Base-by-base conservation (phyloP, 2,797 vertebrate genomes). In the Eulemur mongoz region DNA sequence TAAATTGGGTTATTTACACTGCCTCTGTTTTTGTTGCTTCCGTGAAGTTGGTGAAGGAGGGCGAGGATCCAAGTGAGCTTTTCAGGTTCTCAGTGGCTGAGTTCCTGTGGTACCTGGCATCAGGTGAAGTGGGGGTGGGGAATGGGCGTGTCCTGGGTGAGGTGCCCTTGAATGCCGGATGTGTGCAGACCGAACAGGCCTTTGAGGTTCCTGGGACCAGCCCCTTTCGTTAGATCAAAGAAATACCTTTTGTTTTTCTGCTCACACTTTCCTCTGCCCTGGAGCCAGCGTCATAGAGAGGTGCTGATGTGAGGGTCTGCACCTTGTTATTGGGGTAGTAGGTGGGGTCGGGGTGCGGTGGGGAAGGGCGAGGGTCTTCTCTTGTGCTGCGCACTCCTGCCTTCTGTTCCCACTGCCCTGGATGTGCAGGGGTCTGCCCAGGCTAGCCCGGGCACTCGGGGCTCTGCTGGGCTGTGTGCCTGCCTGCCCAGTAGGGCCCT, bases 161-260 rank as follows among this genome's bases (percentile, higher is more conserved):
- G 80, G 89, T 84, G 82, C 79, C 57, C 57, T 92, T 93, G 90
- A 89, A 52, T 93, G n/a, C 92, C 40, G 90, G 89, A 88, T 83
- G 84, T 93, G 32, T 83, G 96, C 61, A 57, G 57, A 89, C 89
- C 40, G 0, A 25, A 81, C 80, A 10, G 87, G 93, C 88, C 96
- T 97, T 97, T 98, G 95, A 97, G 97, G 92, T 96, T 81, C 93
- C 69, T 30, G 63, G 45, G 93, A 78, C 69, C 96, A 76, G 38
- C 94, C 96, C 90, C 89, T 96, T 97, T 91, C 84, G 38, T 94
- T 88, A 89, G 96, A 98, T 98, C 98, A 98, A 98, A 98, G 96
- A 82, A 94, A 93, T 95, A 94, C 96, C 97, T 98, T 98, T 97
- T 98, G 97, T 97, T 80, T 81, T 76, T 43, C 57, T 48, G 4